A percentile compares a stretch with the other conserved stretches of the same genome.
Evolutionary conservation across 2,888 invertebrate species (phyloP).

Genomic region (Diogma glabrata): DNA sequence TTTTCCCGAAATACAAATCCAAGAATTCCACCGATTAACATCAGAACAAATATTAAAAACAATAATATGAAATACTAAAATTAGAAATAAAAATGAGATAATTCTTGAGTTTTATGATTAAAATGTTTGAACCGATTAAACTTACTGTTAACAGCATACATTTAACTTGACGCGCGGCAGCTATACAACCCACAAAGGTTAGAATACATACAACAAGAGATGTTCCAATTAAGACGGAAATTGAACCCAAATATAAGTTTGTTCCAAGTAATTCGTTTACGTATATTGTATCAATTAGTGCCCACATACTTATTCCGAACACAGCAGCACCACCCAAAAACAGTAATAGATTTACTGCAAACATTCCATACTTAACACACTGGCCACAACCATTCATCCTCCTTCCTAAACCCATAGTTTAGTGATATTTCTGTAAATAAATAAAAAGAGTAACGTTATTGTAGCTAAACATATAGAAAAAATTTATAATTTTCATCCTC

Average conservation of each 20-base stretch:
- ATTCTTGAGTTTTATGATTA: neutral
- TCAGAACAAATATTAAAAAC: constrained; percentile 77
- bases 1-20: constrained; percentile 84
- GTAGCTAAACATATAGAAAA: too few species aligned
- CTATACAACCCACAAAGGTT: constrained; percentile 84
- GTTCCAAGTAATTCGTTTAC: constrained; percentile 76
- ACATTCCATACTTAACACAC: constrained; percentile 76
- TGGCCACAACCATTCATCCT: constrained; percentile 83
- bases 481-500: too few species aligned
- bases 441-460: too few species aligned
- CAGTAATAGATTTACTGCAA: constrained; percentile 71
- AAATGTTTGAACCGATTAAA: constrained; percentile 18
- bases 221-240: constrained; percentile 71
- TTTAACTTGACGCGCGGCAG: constrained; percentile 87
- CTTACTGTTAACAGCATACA: constrained; percentile 85
- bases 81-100: constrained; percentile 17
- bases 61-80: constrained; percentile 81
- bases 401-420: constrained; percentile 59
- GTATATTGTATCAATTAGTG: constrained; percentile 71
- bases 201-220: constrained; percentile 71
- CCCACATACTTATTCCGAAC: constrained; percentile 73
- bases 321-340: constrained; percentile 73
- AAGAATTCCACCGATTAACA: constrained; percentile 82
- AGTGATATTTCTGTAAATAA: too few species aligned
- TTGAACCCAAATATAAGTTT: constrained; percentile 75